phyloP scores from a whole-genome alignment of 2,113 vertebrate species.

The Oncorhynchus tshawytscha region DNA sequence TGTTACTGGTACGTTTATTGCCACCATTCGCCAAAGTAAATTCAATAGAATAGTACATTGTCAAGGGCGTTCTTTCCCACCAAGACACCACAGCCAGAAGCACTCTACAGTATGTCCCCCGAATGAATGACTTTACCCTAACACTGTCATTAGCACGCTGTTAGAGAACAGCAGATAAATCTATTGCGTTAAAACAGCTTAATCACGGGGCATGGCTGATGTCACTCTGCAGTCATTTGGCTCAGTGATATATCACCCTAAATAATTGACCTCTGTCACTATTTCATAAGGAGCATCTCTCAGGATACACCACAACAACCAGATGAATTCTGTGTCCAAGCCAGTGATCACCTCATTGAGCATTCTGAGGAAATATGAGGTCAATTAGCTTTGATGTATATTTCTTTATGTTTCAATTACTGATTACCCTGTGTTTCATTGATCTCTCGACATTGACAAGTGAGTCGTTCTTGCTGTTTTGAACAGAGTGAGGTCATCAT shows the following conservation, averaged over 20 bases:
- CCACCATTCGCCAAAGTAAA: too few relatives aligned
- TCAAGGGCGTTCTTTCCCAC: background rate
- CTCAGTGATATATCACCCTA: conserved; percentile 47
- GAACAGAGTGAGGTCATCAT: background rate
- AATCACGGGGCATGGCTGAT: conserved; percentile 44
- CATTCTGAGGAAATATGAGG: conserved; percentile 17
- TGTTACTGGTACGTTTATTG: background rate
- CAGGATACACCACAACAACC: conserved; percentile 22
- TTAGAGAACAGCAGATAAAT: conserved; percentile 42
- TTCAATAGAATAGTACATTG: background rate
- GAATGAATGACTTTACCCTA: background rate
- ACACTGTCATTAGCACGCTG: conserved; percentile 8
- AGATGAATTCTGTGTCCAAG: conserved; percentile 42
- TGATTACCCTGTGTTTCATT: background rate
- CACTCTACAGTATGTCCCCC: background rate
- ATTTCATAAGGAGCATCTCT: conserved; percentile 41
- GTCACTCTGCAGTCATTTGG: conserved; percentile 48
- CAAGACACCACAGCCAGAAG: background rate
- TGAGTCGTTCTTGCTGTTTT: background rate
- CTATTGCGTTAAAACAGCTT: conserved; percentile 46
- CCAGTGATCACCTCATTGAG: conserved; percentile 38
- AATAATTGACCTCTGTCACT: conserved; percentile 52
- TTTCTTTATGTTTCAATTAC: conserved; percentile 2
- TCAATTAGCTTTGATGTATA: background rate
- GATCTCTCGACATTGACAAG: background rate